A percentile compares a stretch with the other conserved stretches of the same genome.
phyloP scores from a whole-genome alignment of 2,113 vertebrate species.

The Amblyornis subalaris region DNA sequence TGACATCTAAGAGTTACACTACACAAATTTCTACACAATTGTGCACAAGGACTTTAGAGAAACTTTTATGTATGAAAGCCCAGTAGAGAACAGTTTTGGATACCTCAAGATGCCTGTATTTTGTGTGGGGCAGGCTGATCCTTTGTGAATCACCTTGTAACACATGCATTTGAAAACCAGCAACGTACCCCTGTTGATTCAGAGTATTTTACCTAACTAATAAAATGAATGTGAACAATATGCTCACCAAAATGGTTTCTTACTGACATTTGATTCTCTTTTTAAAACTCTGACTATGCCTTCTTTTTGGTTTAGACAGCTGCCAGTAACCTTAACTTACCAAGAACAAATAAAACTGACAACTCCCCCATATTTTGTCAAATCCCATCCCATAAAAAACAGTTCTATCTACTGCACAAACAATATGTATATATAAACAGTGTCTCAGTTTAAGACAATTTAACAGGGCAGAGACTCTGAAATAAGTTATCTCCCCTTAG shows the following conservation, averaged over 20 bases:
- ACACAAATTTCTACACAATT: neutral
- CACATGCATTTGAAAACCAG: neutral
- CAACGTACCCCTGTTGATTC: neutral
- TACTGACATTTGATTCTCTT: neutral
- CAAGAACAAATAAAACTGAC: neutral
- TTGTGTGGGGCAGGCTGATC: neutral
- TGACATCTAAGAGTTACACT: neutral
- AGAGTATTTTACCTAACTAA: neutral
- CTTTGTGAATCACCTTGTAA: neutral
- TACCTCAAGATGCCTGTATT: neutral
- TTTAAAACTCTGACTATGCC: neutral
- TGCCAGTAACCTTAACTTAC: neutral
- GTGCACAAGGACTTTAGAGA: neutral
- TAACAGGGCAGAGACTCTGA: neutral
- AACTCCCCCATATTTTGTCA: neutral
- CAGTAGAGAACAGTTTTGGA: neutral
- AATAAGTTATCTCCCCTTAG: neutral
- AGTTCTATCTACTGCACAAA: neutral
- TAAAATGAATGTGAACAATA: neutral
- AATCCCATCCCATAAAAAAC: neutral
- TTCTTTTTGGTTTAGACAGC: neutral
- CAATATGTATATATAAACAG: neutral
- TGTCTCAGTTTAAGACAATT: neutral
- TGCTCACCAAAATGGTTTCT: neutral
- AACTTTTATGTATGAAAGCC: neutral